These are phyloP conservation scores for Acanthurus lineatus DNA, from an alignment of 2,797 vertebrate genomes.

Conservation along the genomic window DNA sequence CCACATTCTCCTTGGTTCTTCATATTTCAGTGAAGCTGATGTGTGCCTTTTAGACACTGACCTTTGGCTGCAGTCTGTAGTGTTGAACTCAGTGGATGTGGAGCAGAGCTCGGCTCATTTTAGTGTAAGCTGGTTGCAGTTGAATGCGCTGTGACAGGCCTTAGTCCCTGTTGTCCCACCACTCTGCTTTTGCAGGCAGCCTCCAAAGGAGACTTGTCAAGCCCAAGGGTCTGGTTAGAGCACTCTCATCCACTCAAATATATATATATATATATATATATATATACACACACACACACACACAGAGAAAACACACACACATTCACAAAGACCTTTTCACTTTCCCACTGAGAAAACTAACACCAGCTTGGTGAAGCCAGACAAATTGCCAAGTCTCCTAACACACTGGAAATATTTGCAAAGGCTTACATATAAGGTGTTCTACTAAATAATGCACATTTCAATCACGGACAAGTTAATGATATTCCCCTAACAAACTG, in stretches of 20 bases:
- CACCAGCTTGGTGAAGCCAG: conserved; percentile 39
- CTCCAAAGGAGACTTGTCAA: conserved; percentile 58
- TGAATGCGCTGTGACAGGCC: conserved; percentile 60
- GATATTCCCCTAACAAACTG: conserved; percentile 40
- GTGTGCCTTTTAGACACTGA: conserved; percentile 49
- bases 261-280: conserved; percentile 16
- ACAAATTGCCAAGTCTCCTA: conserved; percentile 38
- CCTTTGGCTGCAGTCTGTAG: conserved; percentile 53
- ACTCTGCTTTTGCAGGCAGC: conserved; percentile 35
- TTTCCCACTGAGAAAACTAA: conserved; percentile 42
- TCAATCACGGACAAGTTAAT: conserved; percentile 59
- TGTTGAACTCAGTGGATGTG: conserved; percentile 40
- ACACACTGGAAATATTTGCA: conserved; percentile 44
- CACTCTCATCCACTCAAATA: conserved; percentile 44
- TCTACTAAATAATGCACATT: conserved; percentile 71
- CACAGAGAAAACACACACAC: conserved; percentile 15
- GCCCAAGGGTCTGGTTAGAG: conserved; percentile 63
- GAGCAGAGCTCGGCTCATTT: conserved; percentile 53
- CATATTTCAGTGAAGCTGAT: conserved; percentile 43
- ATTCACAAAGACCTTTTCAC: conserved; percentile 57
- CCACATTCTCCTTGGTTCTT: conserved; percentile 41
- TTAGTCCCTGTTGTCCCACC: conserved; percentile 34
- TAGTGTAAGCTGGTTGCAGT: conserved; percentile 40
- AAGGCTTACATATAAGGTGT: conserved; percentile 27
- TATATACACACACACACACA: conserved; percentile 36